A percentile compares a stretch with the other conserved stretches of the same genome.
phyloP scores from a whole-genome alignment of 2,888 invertebrate species.

The Caenorhabditis zanzibari region DNA sequence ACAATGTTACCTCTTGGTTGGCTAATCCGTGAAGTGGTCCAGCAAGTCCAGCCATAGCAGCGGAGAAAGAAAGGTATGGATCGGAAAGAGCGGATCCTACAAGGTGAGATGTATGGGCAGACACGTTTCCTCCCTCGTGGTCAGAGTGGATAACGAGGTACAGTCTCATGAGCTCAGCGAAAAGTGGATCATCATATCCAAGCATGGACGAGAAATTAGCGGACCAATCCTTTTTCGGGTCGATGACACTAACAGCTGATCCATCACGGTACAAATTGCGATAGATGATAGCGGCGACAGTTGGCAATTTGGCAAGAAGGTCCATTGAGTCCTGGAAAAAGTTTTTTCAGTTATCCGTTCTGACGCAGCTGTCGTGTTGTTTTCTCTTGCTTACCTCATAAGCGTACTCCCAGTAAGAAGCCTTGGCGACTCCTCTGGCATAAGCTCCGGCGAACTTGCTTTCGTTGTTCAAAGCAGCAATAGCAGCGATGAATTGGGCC shows the following conservation, averaged over 20 bases:
- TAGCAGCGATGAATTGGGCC: slow-evolving; percentile 93
- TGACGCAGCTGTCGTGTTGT: slow-evolving; percentile 4
- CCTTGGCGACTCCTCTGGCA: slow-evolving; percentile 88
- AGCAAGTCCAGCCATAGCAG: slow-evolving; percentile 94
- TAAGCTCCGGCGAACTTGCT: slow-evolving; percentile 95
- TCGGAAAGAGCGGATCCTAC: slow-evolving; percentile 96
- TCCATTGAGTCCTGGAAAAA: slow-evolving; percentile 95
- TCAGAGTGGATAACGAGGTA: slow-evolving; percentile 91
- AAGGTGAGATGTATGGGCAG: slow-evolving; percentile 94
- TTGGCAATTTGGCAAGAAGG: slow-evolving; percentile 94
- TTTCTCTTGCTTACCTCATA: slow-evolving; percentile 71
- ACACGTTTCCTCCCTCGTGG: slow-evolving; percentile 93
- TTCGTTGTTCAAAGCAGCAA: slow-evolving; percentile 94
- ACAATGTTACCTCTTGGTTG: slow-evolving; percentile 89
- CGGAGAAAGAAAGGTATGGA: slow-evolving; percentile 92
- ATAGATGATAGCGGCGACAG: slow-evolving; percentile 95
- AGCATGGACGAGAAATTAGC: slow-evolving; percentile 94
- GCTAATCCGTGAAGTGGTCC: slow-evolving; percentile 97
- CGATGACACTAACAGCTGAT: slow-evolving; percentile 92
- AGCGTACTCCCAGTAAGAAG: slow-evolving; percentile 88
- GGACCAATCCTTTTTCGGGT: slow-evolving; percentile 92
- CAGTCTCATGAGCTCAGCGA: slow-evolving; percentile 93
- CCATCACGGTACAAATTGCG: slow-evolving; percentile 92
- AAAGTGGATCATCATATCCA: slow-evolving; percentile 90
- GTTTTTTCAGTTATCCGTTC: slow-evolving; percentile 75